A percentile compares a stretch with the other conserved stretches of the same genome.
phyloP scores from a whole-genome alignment of 1,140 invertebrate genomes.

The Calosoma granatense region DNA sequence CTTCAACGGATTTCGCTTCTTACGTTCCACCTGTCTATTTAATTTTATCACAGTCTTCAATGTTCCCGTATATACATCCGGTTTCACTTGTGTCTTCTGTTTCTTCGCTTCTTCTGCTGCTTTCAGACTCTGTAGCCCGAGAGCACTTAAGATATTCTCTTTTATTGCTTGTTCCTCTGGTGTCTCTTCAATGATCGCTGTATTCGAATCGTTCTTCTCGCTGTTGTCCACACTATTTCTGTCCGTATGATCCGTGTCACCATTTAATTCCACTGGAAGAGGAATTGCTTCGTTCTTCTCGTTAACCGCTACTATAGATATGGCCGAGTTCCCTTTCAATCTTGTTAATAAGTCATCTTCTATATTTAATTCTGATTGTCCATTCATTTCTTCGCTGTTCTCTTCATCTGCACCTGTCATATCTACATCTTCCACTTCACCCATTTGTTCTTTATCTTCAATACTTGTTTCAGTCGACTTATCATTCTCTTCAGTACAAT shows the following conservation, averaged over 20 bases:
- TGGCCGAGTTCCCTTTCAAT: conserved; percentile 32
- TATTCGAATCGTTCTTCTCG: conserved; percentile 27
- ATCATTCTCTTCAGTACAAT: not conserved
- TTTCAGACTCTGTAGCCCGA: conserved; percentile 52
- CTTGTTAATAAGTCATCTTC: conserved; percentile 20
- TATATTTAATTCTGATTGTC: conserved; percentile 14
- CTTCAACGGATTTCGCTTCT: conserved; percentile 58
- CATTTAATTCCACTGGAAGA: conserved; percentile 18
- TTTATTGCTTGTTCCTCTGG: conserved; percentile 47
- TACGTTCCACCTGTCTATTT: conserved; percentile 47
- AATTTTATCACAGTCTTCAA: conserved; percentile 69
- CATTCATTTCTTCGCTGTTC: not conserved
- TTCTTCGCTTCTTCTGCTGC: conserved; percentile 45
- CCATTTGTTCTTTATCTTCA: not conserved
- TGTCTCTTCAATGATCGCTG: conserved; percentile 35
- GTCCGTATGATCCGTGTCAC: conserved; percentile 24
- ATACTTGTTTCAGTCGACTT: not conserved
- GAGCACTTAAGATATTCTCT: conserved; percentile 49
- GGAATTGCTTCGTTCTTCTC: conserved; percentile 10
- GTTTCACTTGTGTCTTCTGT: conserved; percentile 33
- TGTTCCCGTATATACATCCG: conserved; percentile 55
- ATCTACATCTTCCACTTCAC: not conserved
- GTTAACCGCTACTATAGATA: conserved; percentile 34
- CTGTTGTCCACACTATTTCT: conserved; percentile 28
- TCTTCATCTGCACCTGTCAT: not conserved